Evolutionary conservation across 1,140 invertebrate genomes (phyloP).

Genomic region (Lasaia peninsularis): DNA sequence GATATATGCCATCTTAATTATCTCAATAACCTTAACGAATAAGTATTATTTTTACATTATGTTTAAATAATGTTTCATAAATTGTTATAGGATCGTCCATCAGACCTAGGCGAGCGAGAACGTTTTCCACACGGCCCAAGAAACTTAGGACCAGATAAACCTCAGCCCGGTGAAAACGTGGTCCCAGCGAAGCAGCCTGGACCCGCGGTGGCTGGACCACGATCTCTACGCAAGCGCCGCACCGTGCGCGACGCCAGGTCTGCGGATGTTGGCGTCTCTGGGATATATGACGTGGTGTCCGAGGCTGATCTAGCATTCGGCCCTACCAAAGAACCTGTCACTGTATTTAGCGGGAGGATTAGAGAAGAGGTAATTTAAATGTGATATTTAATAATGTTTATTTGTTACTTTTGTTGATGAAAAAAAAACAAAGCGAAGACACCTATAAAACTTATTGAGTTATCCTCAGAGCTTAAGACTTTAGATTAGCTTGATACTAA

Average conservation of each 20-base stretch:
- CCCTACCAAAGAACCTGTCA: slow-evolving; percentile 89
- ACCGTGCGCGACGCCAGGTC: slow-evolving; percentile 85
- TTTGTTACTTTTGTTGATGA: slow-evolving; percentile 8
- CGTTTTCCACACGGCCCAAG: slow-evolving; percentile 90
- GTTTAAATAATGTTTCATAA: neutral
- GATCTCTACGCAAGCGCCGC: slow-evolving; percentile 79
- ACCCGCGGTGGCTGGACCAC: slow-evolving; percentile 78
- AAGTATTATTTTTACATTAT: no score
- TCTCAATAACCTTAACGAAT: no score
- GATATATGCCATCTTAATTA: no score
- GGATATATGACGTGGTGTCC: slow-evolving; percentile 93
- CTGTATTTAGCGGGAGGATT: slow-evolving; percentile 91
- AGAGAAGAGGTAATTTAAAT: slow-evolving; percentile 86
- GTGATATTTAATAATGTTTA: neutral
- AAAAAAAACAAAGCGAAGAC: no score
- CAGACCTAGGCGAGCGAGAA: slow-evolving; percentile 79
- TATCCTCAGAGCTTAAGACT: no score
- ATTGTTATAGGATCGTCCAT: slow-evolving; percentile 76
- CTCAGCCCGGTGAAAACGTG: slow-evolving; percentile 46
- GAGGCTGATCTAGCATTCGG: slow-evolving; percentile 95
- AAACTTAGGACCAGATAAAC: slow-evolving; percentile 79
- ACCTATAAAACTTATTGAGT: no score
- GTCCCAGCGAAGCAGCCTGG: slow-evolving; percentile 58
- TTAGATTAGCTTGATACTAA: no score
- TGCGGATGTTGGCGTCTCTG: slow-evolving; percentile 91